phyloP scores from a whole-genome alignment of 2,113 vertebrate genomes.

The Cinclus mexicanus region DNA sequence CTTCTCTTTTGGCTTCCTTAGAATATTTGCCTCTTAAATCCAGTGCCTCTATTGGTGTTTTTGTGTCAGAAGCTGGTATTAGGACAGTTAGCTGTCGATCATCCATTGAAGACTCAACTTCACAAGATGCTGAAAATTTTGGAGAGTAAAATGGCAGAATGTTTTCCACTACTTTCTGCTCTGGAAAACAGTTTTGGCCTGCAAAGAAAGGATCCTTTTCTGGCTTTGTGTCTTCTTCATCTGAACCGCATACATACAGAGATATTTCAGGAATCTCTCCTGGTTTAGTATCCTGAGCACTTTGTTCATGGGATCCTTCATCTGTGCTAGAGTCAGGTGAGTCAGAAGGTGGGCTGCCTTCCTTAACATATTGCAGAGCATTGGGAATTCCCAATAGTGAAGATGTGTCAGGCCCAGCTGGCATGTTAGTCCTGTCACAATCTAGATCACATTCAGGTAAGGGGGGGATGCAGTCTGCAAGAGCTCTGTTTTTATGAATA shows the following conservation, averaged over 20 bases:
- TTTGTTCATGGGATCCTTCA: not conserved
- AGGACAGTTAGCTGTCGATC: not conserved
- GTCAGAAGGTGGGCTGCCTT: not conserved
- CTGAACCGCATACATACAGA: conserved; percentile 23
- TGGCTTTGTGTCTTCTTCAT: conserved; percentile 20
- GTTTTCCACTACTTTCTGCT: not conserved
- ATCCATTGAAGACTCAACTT: not conserved
- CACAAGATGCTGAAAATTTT: not conserved
- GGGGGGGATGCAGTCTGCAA: not conserved
- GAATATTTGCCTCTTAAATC: not conserved
- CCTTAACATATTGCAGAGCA: not conserved
- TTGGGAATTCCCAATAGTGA: not conserved
- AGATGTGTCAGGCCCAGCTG: not conserved
- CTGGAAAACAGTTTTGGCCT: conserved; percentile 8
- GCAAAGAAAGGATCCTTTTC: conserved; percentile 11
- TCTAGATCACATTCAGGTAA: not conserved
- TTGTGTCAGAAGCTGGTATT: not conserved
- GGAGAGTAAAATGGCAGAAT: not conserved
- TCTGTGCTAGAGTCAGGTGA: not conserved
- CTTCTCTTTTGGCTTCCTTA: not conserved
- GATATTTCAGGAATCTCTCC: conserved; percentile 36
- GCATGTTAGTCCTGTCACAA: not conserved
- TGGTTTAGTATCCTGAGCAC: not conserved
- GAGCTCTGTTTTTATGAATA: not conserved
- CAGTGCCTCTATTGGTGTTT: not conserved